Percentiles rank a stretch among this genome's conserved stretches.
Conservation (phyloP, 2,888 invertebrate species). For the Dorcus parallelipipedus region DNA sequence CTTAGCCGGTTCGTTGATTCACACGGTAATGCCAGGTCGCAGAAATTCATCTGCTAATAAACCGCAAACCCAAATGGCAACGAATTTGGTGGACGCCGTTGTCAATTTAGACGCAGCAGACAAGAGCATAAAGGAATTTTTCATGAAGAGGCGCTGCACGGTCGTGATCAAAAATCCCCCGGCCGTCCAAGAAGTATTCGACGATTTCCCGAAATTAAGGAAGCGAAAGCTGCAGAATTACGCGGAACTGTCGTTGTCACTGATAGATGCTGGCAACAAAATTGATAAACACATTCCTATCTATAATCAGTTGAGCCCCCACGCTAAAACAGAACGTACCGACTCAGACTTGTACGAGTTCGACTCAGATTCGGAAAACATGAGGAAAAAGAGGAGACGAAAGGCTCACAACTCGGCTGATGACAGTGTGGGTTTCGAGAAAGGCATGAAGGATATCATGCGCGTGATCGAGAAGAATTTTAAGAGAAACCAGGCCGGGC, state of each 20-base stretch:
- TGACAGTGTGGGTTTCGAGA: constrained; percentile 7
- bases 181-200: too few relatives aligned
- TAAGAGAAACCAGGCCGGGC: not conserved
- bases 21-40: too few relatives aligned
- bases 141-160: too few relatives aligned
- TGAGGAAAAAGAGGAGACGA: not conserved
- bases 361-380: constrained; percentile 7
- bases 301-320: not conserved
- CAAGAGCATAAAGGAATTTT: too few relatives aligned
- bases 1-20: too few relatives aligned
- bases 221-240: not conserved
- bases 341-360: constrained; percentile 10
- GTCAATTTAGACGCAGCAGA: too few relatives aligned
- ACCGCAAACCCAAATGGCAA: too few relatives aligned
- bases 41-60: too few relatives aligned
- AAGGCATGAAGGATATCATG: constrained; percentile 9
- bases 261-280: not conserved
- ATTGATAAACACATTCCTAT: not conserved
- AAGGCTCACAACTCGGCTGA: not conserved
- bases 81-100: too few relatives aligned
- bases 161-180: too few relatives aligned
- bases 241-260: not conserved
- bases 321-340: not conserved
- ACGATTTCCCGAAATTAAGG: not conserved
- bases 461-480: constrained; percentile 5